Evolutionary conservation across 1,140 invertebrate genomes (phyloP).

Genomic region (Pteromalus puparum): DNA sequence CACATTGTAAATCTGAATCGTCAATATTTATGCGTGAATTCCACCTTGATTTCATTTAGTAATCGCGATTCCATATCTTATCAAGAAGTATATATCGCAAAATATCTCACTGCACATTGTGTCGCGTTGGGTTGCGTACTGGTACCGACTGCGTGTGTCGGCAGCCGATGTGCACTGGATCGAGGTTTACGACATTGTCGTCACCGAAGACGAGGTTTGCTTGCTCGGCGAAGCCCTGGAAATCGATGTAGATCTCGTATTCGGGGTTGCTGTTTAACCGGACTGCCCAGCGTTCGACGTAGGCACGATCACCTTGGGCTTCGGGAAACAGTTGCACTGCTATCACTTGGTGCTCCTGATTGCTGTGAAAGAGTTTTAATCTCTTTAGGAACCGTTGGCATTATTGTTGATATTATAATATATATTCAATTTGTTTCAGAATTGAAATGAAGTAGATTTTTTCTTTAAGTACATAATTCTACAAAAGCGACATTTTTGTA

Average conservation of each 20-base stretch:
- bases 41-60: not conserved
- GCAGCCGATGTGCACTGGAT: constrained; percentile 56
- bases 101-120: constrained; percentile 58
- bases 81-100: not conserved
- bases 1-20: not conserved
- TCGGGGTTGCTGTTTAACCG: constrained; percentile 59
- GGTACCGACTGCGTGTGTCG: constrained; percentile 51
- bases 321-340: constrained; percentile 62
- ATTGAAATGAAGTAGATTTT: no score
- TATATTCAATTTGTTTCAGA: no score
- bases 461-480: no score
- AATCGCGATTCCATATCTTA: not conserved
- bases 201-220: constrained; percentile 56
- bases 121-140: constrained; percentile 64
- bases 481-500: no score
- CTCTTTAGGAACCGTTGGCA: no score
- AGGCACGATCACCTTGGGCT: constrained; percentile 53
- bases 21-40: no score
- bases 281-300: constrained; percentile 64
- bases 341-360: constrained; percentile 61
- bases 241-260: constrained; percentile 61
- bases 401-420: no score
- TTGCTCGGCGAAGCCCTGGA: constrained; percentile 64
- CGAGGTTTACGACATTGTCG: constrained; percentile 56
- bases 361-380: not conserved